phyloP scores from a whole-genome alignment of 2,113 vertebrate species.

The Mystacornis crossleyi region DNA sequence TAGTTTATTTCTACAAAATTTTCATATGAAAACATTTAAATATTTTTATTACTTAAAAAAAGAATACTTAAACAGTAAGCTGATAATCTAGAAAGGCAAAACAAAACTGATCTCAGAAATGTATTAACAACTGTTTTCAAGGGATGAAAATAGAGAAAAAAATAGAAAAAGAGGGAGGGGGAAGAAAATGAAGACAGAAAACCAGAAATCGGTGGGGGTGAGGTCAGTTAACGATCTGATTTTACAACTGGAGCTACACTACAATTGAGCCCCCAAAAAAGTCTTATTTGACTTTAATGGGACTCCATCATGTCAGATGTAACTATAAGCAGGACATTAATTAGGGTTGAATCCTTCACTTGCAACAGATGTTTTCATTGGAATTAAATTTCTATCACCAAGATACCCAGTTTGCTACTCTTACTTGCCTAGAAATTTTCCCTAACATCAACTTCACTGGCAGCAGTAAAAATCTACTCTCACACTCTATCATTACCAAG shows the following conservation, averaged over 20 bases:
- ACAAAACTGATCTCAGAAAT: background rate
- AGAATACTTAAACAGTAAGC: background rate
- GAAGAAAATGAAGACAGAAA: background rate
- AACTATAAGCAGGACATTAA: background rate
- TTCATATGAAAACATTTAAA: conserved; percentile 42
- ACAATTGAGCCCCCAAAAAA: background rate
- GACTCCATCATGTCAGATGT: background rate
- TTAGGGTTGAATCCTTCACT: background rate
- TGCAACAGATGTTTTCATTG: conserved; percentile 14
- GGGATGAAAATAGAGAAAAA: background rate
- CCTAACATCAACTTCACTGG: background rate
- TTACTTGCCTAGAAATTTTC: background rate
- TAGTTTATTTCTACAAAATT: conserved; percentile 44
- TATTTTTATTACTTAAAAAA: background rate
- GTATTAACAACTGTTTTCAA: background rate
- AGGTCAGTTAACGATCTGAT: background rate
- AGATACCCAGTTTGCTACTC: background rate
- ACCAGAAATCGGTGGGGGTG: background rate
- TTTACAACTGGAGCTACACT: background rate
- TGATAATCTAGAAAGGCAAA: background rate
- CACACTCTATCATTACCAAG: background rate
- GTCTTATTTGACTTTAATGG: background rate
- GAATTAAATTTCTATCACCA: conserved; percentile 54
- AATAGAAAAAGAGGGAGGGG: background rate
- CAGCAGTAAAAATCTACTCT: background rate